phyloP scores from a whole-genome alignment of 2,797 vertebrate species.

The Falco biarmicus region DNA sequence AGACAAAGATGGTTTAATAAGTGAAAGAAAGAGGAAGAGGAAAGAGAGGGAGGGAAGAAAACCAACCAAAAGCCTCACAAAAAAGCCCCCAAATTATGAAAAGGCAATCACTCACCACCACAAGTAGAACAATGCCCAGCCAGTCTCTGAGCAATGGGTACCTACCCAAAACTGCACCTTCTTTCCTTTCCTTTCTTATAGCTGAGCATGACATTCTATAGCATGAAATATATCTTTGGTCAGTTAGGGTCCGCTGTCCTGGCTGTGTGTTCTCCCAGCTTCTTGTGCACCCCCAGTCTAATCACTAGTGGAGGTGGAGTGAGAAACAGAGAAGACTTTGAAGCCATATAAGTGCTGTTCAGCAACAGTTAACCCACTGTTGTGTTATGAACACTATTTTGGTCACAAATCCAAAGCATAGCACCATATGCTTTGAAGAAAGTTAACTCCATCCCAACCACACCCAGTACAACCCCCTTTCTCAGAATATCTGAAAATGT shows the following conservation, averaged over 20 bases:
- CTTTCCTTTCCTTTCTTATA: neutral
- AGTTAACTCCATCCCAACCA: neutral
- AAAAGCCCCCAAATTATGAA: neutral
- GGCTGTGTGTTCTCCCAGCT: neutral
- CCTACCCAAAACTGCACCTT: neutral
- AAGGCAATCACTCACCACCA: neutral
- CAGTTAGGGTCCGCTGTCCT: neutral
- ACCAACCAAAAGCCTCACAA: rapidly evolving
- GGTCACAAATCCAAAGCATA: neutral
- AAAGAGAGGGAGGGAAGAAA: rapidly evolving
- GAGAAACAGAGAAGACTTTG: neutral
- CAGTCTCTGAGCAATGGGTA: neutral
- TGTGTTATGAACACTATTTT: neutral
- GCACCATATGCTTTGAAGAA: neutral
- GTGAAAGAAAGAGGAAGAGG: neutral
- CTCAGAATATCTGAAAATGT: neutral
- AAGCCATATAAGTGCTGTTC: neutral
- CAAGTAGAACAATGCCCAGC: rapidly evolving
- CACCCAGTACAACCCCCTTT: rapidly evolving
- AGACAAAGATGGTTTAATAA: neutral
- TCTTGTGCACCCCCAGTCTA: neutral
- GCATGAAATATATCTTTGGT: neutral
- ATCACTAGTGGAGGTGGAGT: neutral
- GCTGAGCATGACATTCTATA: neutral
- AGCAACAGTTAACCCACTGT: neutral